A percentile compares a stretch with the other conserved stretches of the same genome.
Conservation (phyloP, 2,888 invertebrate species). For the Heliconius sara region DNA sequence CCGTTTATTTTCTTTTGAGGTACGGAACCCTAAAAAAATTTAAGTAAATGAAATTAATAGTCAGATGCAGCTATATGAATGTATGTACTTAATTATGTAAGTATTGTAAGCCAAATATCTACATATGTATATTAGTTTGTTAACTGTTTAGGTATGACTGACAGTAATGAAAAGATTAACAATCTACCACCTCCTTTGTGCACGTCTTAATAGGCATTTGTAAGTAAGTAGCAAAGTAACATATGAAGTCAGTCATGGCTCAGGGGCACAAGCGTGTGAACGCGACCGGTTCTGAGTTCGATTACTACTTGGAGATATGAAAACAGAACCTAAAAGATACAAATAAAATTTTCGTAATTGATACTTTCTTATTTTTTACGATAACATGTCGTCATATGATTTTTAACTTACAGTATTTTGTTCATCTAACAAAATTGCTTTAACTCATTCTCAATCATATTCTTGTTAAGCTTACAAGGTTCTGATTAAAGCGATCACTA, state of each 20-base stretch:
- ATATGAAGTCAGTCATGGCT: too few species aligned
- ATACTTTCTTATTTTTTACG: background rate
- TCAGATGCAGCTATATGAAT: too few species aligned
- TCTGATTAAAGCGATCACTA: conserved; percentile 39
- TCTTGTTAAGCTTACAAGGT: conserved; percentile 39
- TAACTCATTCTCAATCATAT: conserved; percentile 27
- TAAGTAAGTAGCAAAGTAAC: background rate
- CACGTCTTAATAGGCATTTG: conserved; percentile 6
- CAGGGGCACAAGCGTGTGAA: too few species aligned
- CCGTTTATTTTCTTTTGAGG: too few species aligned
- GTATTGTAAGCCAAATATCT: background rate
- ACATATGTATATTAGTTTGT: background rate
- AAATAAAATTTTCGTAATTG: background rate
- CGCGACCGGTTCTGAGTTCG: too few species aligned
- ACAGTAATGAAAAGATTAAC: conserved; percentile 18
- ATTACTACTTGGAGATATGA: too few species aligned
- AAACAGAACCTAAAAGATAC: too few species aligned
- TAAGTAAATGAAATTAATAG: background rate
- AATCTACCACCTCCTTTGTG: conserved; percentile 19
- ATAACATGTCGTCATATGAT: background rate
- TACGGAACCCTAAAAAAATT: background rate
- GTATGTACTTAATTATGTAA: background rate
- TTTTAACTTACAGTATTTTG: background rate
- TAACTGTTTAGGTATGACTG: conserved; percentile 15
- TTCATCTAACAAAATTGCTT: conserved; percentile 9